Evolutionary conservation across 1,140 invertebrate species (phyloP).

Genomic region (Heliconius hewitsoni): DNA sequence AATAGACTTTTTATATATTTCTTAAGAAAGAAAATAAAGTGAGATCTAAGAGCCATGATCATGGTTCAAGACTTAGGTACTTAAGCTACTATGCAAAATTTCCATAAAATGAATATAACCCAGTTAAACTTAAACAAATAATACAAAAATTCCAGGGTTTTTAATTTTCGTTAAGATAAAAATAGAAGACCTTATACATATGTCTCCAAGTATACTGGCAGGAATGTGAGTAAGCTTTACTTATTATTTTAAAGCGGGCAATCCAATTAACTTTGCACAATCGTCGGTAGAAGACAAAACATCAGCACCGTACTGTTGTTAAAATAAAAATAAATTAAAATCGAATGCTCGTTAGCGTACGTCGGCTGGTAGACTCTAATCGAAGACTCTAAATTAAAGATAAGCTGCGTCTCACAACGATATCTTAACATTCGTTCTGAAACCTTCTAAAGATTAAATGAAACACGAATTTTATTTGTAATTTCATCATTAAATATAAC

Average conservation of each 20-base stretch:
- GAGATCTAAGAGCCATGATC: no score
- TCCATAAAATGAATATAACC: no score
- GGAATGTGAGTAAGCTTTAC: slow-evolving; percentile 30
- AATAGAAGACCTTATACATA: slow-evolving; percentile 22
- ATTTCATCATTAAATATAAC: slow-evolving; percentile 45
- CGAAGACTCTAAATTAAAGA: slow-evolving; percentile 78
- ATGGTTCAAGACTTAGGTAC: no score
- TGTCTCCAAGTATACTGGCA: slow-evolving; percentile 26
- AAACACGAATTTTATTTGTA: slow-evolving; percentile 71
- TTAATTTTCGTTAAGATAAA: no score
- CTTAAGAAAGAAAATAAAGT: no score
- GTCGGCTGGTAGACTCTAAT: slow-evolving; percentile 73
- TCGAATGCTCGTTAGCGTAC: slow-evolving; percentile 77
- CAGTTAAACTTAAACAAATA: no score
- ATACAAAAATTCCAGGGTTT: no score
- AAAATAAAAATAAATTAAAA: slow-evolving; percentile 75
- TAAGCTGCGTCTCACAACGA: slow-evolving; percentile 69
- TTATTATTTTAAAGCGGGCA: slow-evolving; percentile 54
- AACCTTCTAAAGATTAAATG: slow-evolving; percentile 69
- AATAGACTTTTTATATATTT: no score
- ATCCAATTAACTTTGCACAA: slow-evolving; percentile 74
- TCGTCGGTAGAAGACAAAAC: slow-evolving; percentile 71
- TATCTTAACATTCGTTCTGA: slow-evolving; percentile 76
- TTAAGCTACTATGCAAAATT: no score
- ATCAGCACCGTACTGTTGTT: slow-evolving; percentile 69